Percentiles rank a stretch among this genome's conserved stretches.
Evolutionary conservation across 1,140 invertebrate species (phyloP).

Genomic region (Drosophila albomicans): DNA sequence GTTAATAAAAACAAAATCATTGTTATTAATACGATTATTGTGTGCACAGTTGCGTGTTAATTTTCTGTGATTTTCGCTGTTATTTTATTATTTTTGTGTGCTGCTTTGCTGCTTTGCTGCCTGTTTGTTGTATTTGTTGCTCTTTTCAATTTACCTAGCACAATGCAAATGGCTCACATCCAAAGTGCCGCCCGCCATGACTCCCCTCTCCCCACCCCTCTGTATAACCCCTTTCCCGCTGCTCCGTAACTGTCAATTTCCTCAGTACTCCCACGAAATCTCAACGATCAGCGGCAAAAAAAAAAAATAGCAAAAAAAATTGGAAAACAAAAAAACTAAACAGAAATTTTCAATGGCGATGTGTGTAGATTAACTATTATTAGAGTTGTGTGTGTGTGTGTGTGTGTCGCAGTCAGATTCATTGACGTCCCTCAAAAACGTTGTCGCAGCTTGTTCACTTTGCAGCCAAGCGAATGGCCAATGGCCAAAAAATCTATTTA

Average conservation of each 20-base stretch:
- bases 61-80: slow-evolving; percentile 72
- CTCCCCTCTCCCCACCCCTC: not conserved
- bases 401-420: not conserved
- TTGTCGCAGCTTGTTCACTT: slow-evolving; percentile 27
- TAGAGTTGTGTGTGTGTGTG: slow-evolving; percentile 30
- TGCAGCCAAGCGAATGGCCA: slow-evolving; percentile 26
- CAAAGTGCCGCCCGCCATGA: slow-evolving; percentile 16
- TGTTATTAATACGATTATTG: slow-evolving; percentile 83
- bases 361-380: slow-evolving; percentile 55
- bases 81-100: slow-evolving; percentile 29
- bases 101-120: too few species aligned
- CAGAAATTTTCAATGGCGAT: slow-evolving; percentile 32
- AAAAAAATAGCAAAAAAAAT: not conserved
- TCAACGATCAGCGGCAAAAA: slow-evolving; percentile 1
- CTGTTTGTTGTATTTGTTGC: not conserved
- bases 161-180: slow-evolving; percentile 57
- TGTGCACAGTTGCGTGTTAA: slow-evolving; percentile 83
- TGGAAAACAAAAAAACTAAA: not conserved
- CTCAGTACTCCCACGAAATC: slow-evolving; percentile 2
- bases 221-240: not conserved
- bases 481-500: slow-evolving; percentile 58
- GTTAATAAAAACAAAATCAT: slow-evolving; percentile 55
- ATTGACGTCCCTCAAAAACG: slow-evolving; percentile 13
- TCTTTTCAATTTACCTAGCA: slow-evolving; percentile 57
- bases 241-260: slow-evolving; percentile 1